These are phyloP conservation scores for Crematogaster levior DNA, from an alignment of 2,888 invertebrate genomes.

Conservation along the genomic window DNA sequence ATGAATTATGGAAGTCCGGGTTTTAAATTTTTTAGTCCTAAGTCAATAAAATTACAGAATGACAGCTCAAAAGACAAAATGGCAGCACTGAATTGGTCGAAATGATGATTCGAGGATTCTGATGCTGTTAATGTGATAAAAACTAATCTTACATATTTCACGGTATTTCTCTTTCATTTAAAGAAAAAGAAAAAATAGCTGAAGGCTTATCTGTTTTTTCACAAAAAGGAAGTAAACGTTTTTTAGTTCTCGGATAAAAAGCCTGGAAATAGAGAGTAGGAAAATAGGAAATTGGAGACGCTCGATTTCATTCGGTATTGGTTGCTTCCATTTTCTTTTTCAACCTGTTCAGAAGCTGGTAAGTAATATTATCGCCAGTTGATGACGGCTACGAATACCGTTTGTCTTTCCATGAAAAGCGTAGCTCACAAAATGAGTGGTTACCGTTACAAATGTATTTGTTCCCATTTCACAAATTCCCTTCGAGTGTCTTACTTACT, in stretches of 20 bases:
- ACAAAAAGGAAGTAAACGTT: conserved; percentile 9
- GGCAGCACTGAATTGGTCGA: too few species aligned
- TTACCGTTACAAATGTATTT: neutral
- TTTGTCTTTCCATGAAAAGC: neutral
- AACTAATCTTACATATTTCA: neutral
- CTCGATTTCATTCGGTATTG: conserved; percentile 36
- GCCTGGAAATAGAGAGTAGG: conserved; percentile 12
- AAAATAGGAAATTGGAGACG: conserved; percentile 42
- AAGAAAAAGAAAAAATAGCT: neutral
- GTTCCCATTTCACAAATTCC: conserved; percentile 8
- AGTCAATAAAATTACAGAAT: too few species aligned
- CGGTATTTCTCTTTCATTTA: neutral
- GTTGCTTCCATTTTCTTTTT: conserved; percentile 38
- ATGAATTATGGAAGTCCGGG: too few species aligned
- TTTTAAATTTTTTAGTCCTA: too few species aligned
- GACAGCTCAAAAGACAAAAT: too few species aligned
- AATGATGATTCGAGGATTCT: too few species aligned
- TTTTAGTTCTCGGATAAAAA: neutral
- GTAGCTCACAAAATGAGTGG: neutral
- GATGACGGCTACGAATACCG: neutral
- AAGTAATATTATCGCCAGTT: conserved; percentile 23
- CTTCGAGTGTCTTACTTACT: conserved; percentile 8
- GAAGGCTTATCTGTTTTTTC: neutral
- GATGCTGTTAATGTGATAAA: neutral
- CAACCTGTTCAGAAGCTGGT: conserved; percentile 13